Conservation (phyloP, 2,797 vertebrate species). For the Lagorchestes hirsutus region DNA sequence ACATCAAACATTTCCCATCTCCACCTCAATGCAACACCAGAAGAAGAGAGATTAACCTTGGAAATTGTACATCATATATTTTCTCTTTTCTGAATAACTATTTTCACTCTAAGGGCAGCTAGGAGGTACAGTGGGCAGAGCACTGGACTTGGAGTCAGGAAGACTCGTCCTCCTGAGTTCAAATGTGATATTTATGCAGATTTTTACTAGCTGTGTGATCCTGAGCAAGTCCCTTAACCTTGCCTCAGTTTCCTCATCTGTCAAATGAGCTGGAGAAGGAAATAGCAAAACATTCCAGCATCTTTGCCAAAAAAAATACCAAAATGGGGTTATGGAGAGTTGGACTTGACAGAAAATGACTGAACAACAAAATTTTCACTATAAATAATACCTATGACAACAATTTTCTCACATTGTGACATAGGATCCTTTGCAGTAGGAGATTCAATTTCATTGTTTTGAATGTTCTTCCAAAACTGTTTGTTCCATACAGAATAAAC, state of each 20-base stretch:
- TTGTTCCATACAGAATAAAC: conserved; percentile 40
- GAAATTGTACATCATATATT: conserved; percentile 45
- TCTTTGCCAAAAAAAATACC: neutral
- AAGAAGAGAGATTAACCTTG: neutral
- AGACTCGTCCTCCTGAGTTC: neutral
- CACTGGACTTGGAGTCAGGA: neutral
- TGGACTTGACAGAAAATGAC: neutral
- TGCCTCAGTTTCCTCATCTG: neutral
- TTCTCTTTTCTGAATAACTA: conserved; percentile 37
- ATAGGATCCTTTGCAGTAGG: conserved; percentile 25
- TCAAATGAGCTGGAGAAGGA: neutral
- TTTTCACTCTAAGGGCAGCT: neutral
- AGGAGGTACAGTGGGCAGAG: neutral
- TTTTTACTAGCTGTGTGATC: neutral
- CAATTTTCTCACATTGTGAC: neutral
- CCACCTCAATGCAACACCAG: neutral
- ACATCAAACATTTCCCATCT: conserved; percentile 4
- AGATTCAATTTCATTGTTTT: neutral
- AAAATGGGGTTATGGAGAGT: neutral
- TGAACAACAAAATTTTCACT: neutral
- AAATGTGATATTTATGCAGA: neutral
- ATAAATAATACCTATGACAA: neutral
- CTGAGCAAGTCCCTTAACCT: neutral
- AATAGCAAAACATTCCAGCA: neutral
- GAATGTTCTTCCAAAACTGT: conserved; percentile 42